A percentile compares a stretch with the other conserved stretches of the same genome.
Evolutionary conservation across 2,888 invertebrate genomes (phyloP).

Genomic region (Pasiphila rectangulata): DNA sequence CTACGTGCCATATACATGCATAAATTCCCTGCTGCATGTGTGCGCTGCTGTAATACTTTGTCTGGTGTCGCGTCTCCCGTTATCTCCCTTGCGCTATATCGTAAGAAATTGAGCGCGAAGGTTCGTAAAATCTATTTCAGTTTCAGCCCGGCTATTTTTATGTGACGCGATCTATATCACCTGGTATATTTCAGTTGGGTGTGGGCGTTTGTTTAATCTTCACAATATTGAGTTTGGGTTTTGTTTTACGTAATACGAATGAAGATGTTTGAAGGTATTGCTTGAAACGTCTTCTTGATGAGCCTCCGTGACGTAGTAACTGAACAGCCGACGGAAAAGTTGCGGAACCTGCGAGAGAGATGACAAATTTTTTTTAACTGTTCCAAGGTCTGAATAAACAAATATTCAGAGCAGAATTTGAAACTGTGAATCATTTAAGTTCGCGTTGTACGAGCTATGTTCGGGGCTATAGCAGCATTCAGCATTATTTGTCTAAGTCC

Average conservation of each 20-base stretch:
- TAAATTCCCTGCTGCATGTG: constrained; percentile 34
- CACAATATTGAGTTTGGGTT: constrained; percentile 1
- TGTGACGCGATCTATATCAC: constrained; percentile 23
- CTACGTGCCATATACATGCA: constrained; percentile 23
- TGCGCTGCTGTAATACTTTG: constrained; percentile 15
- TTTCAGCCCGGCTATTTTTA: constrained; percentile 28
- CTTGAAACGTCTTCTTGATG: too few species aligned
- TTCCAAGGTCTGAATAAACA: too few species aligned
- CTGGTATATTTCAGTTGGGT: constrained; percentile 22
- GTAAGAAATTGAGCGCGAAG: constrained; percentile 21
- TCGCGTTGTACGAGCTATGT: too few species aligned
- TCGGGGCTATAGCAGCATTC: too few species aligned
- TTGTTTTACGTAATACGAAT: not conserved
- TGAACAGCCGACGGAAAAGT: too few species aligned
- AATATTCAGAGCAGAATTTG: too few species aligned
- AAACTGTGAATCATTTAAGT: too few species aligned
- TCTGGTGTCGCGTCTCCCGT: constrained; percentile 10
- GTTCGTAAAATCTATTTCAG: constrained; percentile 30
- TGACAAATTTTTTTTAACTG: too few species aligned
- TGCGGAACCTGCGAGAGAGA: too few species aligned
- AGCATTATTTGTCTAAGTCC: too few species aligned
- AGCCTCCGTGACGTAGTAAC: too few species aligned
- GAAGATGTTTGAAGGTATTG: not conserved
- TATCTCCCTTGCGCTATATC: constrained; percentile 20
- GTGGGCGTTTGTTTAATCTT: constrained; percentile 22